Conservation (phyloP, 1,140 invertebrate species). For the Hydropsyche tenuis region DNA sequence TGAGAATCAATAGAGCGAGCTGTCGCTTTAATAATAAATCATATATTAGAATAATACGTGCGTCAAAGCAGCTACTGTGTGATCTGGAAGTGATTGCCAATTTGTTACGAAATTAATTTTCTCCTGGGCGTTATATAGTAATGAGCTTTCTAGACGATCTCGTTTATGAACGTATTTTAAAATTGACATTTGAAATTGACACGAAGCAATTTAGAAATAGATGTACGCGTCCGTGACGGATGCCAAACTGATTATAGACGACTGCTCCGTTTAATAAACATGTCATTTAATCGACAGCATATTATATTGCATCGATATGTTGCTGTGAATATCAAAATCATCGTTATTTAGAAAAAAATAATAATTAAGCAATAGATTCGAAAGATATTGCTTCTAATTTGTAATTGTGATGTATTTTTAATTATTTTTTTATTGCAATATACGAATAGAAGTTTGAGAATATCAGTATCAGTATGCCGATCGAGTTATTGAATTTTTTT, state of each 20-base stretch:
- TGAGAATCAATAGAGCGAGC: neutral
- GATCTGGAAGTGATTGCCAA: neutral
- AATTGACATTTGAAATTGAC: constrained; percentile 16
- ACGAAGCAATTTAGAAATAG: constrained; percentile 14
- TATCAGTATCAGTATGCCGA: too few relatives aligned
- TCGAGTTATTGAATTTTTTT: constrained; percentile 22
- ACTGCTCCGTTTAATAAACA: neutral
- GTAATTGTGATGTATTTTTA: too few relatives aligned
- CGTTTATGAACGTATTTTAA: too few relatives aligned
- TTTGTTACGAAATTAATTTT: neutral
- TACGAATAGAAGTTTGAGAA: too few relatives aligned
- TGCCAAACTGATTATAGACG: neutral
- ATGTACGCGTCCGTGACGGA: constrained; percentile 1
- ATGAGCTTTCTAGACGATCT: too few relatives aligned
- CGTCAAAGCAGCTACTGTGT: neutral
- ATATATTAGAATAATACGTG: neutral
- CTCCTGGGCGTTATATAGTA: neutral
- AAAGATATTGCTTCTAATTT: too few relatives aligned
- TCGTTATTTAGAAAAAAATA: too few relatives aligned
- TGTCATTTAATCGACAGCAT: neutral
- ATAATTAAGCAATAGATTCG: too few relatives aligned
- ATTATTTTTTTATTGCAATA: too few relatives aligned
- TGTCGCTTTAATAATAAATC: neutral
- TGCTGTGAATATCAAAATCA: too few relatives aligned
- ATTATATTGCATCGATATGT: too few relatives aligned